These are phyloP conservation scores for Ptilodon capucinus DNA, from an alignment of 2,888 invertebrate genomes.

Conservation along the genomic window DNA sequence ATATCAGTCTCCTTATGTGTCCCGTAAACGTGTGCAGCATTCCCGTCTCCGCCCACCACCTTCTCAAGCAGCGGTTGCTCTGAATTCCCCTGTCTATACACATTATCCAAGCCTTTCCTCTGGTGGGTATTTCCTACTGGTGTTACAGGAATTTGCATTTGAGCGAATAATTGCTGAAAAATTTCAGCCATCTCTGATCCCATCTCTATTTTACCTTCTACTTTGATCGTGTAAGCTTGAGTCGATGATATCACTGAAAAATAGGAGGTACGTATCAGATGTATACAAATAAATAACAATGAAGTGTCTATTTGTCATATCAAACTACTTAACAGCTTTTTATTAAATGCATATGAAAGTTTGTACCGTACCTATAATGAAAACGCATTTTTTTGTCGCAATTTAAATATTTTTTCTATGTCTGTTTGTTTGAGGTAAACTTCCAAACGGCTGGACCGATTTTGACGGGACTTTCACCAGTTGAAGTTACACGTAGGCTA, in stretches of 20 bases:
- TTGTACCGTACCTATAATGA: too few relatives aligned
- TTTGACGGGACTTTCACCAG: too few relatives aligned
- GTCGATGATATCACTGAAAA: constrained; percentile 8
- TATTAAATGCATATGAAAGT: too few relatives aligned
- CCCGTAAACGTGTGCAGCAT: constrained; percentile 31
- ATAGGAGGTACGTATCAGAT: not conserved
- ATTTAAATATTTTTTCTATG: too few relatives aligned
- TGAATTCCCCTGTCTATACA: not conserved
- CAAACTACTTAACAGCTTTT: too few relatives aligned
- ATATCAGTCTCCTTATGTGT: constrained; percentile 9
- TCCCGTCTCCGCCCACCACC: constrained; percentile 4
- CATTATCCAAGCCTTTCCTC: not conserved
- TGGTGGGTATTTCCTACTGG: not conserved
- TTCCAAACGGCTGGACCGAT: too few relatives aligned
- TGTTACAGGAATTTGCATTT: too few relatives aligned
- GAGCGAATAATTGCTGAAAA: constrained; percentile 3
- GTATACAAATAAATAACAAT: too few relatives aligned
- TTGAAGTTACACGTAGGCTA: too few relatives aligned
- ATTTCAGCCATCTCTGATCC: constrained; percentile 13
- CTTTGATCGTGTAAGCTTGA: constrained; percentile 14
- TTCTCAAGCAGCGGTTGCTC: constrained; percentile 23
- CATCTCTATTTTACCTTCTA: constrained; percentile 25
- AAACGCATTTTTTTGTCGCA: too few relatives aligned
- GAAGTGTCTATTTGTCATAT: too few relatives aligned
- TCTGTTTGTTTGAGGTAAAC: too few relatives aligned